Percentiles rank a stretch among this genome's conserved stretches.
Conservation (phyloP, 2,113 vertebrate genomes). For the Paracanthobrama guichenoti region DNA sequence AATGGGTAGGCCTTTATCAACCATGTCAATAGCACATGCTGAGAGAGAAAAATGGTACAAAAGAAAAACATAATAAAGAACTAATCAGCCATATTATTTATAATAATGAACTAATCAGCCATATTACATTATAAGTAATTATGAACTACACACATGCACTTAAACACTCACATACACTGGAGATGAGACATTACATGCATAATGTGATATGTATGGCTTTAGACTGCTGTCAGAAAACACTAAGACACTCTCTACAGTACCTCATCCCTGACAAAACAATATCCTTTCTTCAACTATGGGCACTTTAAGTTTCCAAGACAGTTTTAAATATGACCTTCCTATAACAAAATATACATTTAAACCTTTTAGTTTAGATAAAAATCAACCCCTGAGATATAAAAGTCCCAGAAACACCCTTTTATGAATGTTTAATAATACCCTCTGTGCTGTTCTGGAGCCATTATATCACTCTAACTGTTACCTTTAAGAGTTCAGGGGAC, state of each 20-base stretch:
- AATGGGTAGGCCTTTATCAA: slow-evolving; percentile 74
- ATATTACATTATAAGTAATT: background rate
- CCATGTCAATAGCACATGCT: slow-evolving; percentile 82
- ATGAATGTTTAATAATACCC: background rate
- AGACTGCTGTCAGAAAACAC: background rate
- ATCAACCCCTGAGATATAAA: slow-evolving; percentile 4
- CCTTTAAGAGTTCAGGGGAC: slow-evolving; percentile 15
- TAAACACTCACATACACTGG: slow-evolving; percentile 14
- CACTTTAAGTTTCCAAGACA: background rate
- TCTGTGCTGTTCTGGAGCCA: background rate
- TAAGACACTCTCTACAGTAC: background rate
- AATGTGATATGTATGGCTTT: slow-evolving; percentile 1
- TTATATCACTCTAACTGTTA: slow-evolving; percentile 27
- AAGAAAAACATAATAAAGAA: background rate
- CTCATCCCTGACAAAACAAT: background rate
- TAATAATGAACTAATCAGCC: background rate
- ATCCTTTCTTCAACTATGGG: background rate
- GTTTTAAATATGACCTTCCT: background rate
- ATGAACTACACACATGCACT: slow-evolving; percentile 12
- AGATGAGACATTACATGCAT: slow-evolving; percentile 23
- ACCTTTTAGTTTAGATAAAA: background rate
- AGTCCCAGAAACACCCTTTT: background rate
- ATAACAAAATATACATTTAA: background rate
- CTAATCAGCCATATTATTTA: background rate
- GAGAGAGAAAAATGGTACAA: slow-evolving; percentile 27